A percentile compares a stretch with the other conserved stretches of the same genome.
These are phyloP conservation scores for Drosophila hamatofila DNA, from an alignment of 2,888 invertebrate species.

Conservation along the genomic window DNA sequence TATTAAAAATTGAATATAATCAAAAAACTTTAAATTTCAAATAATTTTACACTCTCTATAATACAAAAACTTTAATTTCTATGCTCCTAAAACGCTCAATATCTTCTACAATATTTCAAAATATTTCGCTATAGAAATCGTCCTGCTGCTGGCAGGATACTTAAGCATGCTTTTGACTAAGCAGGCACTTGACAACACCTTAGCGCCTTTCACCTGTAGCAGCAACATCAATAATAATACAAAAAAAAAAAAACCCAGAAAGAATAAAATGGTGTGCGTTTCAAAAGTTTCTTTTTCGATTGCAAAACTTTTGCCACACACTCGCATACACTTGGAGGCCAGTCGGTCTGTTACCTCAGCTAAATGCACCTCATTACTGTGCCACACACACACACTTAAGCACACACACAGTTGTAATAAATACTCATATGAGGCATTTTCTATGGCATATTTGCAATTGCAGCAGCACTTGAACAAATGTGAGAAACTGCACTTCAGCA, in stretches of 20 bases:
- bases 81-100: too few species aligned
- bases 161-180: conserved; percentile 16
- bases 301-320: conserved; percentile 37
- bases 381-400: conserved; percentile 44
- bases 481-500: conserved; percentile 54
- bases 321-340: conserved; percentile 29
- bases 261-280: conserved; percentile 24
- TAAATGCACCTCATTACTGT: conserved; percentile 75
- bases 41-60: neutral
- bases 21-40: neutral
- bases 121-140: neutral
- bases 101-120: neutral
- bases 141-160: neutral
- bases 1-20: neutral
- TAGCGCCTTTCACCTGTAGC: conserved; percentile 23
- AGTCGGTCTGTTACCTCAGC: conserved; percentile 59
- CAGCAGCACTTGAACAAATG: conserved; percentile 67
- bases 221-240: conserved; percentile 32
- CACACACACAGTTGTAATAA: conserved; percentile 31
- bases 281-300: conserved; percentile 42
- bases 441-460: conserved; percentile 74
- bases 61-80: neutral
- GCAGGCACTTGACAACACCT: conserved; percentile 53
- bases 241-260: neutral
- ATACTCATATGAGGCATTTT: conserved; percentile 63